These are phyloP conservation scores for Spialia ferax DNA, from an alignment of 2,888 invertebrate genomes.

Conservation along the genomic window DNA sequence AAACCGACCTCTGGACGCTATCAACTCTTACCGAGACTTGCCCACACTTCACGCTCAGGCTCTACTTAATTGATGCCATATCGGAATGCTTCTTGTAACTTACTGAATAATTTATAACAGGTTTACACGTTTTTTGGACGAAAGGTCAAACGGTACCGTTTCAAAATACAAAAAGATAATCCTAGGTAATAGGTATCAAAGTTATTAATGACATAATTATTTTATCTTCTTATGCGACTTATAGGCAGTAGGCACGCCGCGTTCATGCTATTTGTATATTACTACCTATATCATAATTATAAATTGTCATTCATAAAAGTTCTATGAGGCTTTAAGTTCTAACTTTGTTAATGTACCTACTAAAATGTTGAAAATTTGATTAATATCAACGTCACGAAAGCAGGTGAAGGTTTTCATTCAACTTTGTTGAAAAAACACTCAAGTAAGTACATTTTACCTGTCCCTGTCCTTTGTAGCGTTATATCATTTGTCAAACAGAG, in stretches of 20 bases:
- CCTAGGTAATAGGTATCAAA: neutral
- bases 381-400: slow-evolving; percentile 62
- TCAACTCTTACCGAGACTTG: slow-evolving; percentile 60
- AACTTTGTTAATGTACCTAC: neutral
- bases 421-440: slow-evolving; percentile 31
- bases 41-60: slow-evolving; percentile 25
- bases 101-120: neutral
- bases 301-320: neutral
- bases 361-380: slow-evolving; percentile 18
- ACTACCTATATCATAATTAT: too few relatives aligned
- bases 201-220: neutral
- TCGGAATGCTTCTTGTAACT: neutral
- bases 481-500: slow-evolving; percentile 47
- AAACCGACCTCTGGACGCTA: slow-evolving; percentile 78
- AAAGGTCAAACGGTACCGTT: neutral
- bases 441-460: neutral
- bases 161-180: neutral
- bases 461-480: slow-evolving; percentile 23
- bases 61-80: slow-evolving; percentile 19
- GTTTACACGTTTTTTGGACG: neutral
- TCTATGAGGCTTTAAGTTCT: too few relatives aligned
- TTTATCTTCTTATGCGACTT: neutral
- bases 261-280: neutral
- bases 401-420: slow-evolving; percentile 60
- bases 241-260: too few relatives aligned